These are phyloP conservation scores for Sprattus sprattus DNA, from an alignment of 2,113 vertebrate species.

Conservation along the genomic window DNA sequence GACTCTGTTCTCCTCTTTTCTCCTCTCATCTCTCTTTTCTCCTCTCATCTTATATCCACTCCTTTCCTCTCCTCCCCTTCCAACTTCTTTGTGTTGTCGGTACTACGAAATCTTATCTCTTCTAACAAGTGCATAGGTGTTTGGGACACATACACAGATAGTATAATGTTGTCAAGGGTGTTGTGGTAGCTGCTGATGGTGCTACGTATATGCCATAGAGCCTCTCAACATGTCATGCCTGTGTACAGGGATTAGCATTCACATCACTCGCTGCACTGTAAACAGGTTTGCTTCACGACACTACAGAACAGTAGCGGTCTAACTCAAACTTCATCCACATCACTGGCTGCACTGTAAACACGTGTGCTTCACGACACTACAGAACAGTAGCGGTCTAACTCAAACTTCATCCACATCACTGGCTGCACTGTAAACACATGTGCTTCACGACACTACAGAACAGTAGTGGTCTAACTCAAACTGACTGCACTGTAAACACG, in stretches of 20 bases:
- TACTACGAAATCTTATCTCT: background rate
- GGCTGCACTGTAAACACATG: background rate
- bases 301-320: background rate
- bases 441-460: background rate
- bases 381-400: too few species aligned
- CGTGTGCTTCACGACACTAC: background rate
- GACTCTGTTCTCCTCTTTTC: background rate
- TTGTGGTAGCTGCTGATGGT: background rate
- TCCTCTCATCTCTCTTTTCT: background rate
- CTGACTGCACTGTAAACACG: background rate
- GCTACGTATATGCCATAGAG: background rate
- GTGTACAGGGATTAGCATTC: background rate
- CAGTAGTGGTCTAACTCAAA: too few species aligned
- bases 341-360: background rate
- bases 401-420: background rate
- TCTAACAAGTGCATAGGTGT: background rate
- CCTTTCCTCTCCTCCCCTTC: background rate
- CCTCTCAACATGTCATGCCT: background rate
- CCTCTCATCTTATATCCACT: background rate
- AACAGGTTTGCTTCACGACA: background rate
- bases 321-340: background rate
- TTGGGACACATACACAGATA: background rate
- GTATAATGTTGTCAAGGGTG: background rate
- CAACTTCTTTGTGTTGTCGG: background rate
- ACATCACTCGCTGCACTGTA: constrained; percentile 2